Evolutionary conservation across 1,140 invertebrate genomes (phyloP).

Genomic region (Mya arenaria): DNA sequence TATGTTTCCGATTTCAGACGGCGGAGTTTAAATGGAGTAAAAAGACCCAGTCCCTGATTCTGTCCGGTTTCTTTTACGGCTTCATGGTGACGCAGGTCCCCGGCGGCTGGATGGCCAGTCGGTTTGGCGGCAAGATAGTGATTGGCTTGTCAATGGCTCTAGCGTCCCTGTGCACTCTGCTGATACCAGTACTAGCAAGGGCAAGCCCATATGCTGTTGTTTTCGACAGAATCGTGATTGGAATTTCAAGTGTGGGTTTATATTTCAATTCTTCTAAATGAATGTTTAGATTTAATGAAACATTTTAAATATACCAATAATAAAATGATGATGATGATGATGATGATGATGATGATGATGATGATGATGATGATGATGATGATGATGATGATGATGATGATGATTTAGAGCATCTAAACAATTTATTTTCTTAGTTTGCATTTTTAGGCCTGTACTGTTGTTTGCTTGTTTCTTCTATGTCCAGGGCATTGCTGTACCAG

Average conservation of each 20-base stretch:
- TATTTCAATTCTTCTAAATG: background rate
- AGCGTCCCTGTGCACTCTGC: slow-evolving; percentile 23
- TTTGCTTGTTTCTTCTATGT: background rate
- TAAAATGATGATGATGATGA: background rate
- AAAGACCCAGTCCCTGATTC: slow-evolving; percentile 88
- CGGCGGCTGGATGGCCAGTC: slow-evolving; percentile 87
- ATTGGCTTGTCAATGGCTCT: slow-evolving; percentile 50
- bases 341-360: background rate
- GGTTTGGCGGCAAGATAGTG: slow-evolving; percentile 72
- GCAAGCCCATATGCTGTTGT: background rate
- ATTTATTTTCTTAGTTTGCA: background rate
- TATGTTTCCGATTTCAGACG: background rate
- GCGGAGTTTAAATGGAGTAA: slow-evolving; percentile 71
- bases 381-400: background rate
- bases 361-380: background rate
- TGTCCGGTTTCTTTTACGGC: slow-evolving; percentile 92
- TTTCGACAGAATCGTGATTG: slow-evolving; percentile 12
- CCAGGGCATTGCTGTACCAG: slow-evolving; percentile 91
- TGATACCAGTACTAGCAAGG: slow-evolving; percentile 40
- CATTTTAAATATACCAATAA: background rate
- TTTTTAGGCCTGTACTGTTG: background rate
- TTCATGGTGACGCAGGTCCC: slow-evolving; percentile 89
- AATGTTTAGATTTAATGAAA: background rate
- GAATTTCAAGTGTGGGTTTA: slow-evolving; percentile 38
- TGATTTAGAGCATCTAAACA: background rate